Evolutionary conservation across 1,140 invertebrate genomes (phyloP).

Genomic region (Achatina immaculata): DNA sequence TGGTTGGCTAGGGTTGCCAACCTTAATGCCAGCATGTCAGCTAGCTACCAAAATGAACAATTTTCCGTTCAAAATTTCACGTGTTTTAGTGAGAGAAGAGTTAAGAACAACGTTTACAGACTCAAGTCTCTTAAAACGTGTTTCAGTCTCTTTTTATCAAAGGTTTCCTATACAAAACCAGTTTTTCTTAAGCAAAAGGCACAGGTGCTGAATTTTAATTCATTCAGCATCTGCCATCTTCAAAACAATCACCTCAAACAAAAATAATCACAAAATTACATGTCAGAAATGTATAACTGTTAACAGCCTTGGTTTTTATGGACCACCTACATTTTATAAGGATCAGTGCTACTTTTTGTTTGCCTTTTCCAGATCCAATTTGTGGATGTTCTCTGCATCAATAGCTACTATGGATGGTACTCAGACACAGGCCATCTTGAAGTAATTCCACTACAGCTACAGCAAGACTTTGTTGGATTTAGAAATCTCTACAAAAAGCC

Average conservation of each 20-base stretch:
- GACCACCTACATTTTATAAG: not conserved
- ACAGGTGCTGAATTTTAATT: too few relatives aligned
- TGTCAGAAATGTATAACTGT: not conserved
- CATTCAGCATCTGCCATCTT: not conserved
- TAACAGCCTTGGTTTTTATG: not conserved
- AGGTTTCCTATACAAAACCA: too few relatives aligned
- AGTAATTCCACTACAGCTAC: slow-evolving; percentile 80
- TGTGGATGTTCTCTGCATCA: slow-evolving; percentile 93
- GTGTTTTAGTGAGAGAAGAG: too few relatives aligned
- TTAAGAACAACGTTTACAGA: too few relatives aligned
- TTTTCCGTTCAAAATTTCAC: too few relatives aligned
- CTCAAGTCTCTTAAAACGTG: too few relatives aligned
- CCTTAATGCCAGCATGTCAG: too few relatives aligned
- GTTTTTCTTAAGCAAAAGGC: not conserved
- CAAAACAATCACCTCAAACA: not conserved
- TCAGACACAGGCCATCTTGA: slow-evolving; percentile 83
- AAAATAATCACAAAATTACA: not conserved
- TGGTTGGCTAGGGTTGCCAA: too few relatives aligned
- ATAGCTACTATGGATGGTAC: slow-evolving; percentile 96
- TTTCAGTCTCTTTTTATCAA: too few relatives aligned
- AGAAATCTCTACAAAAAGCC: slow-evolving; percentile 87
- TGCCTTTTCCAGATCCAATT: slow-evolving; percentile 74
- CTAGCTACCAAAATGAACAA: too few relatives aligned
- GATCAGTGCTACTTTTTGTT: not conserved
- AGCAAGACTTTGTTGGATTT: slow-evolving; percentile 85